Conservation (phyloP, 2,113 vertebrate species). For the Sialia sialis region DNA sequence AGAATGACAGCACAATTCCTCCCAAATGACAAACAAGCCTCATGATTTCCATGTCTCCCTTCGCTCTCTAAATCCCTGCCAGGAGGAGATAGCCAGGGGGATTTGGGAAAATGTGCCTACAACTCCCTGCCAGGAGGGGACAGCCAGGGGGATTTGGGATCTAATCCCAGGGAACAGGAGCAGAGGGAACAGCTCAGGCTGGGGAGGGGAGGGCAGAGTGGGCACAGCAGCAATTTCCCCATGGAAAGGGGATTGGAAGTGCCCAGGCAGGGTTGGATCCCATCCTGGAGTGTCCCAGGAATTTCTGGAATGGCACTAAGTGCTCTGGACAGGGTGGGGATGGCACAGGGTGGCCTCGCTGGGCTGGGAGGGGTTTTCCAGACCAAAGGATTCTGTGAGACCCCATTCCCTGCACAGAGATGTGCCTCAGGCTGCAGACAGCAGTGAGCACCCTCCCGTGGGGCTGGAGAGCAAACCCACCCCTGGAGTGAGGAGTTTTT, state of each 20-base stretch:
- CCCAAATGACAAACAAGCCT: not conserved
- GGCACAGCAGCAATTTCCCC: not conserved
- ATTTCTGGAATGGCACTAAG: not conserved
- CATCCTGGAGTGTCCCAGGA: not conserved
- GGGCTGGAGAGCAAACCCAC: not conserved
- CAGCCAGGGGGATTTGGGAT: not conserved
- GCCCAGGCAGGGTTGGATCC: not conserved
- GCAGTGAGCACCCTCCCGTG: accelerated
- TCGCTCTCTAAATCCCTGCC: not conserved
- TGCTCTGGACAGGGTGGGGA: not conserved
- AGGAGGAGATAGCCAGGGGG: not conserved
- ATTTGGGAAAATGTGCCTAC: no score
- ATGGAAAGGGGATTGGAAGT: not conserved
- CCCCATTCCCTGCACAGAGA: accelerated
- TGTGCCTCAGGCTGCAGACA: accelerated
- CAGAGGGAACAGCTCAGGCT: not conserved
- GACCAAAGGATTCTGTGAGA: not conserved
- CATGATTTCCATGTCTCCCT: accelerated
- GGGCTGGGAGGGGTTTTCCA: not conserved
- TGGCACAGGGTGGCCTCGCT: accelerated
- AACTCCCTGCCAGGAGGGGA: not conserved
- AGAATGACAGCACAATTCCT: not conserved
- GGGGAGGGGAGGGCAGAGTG: not conserved
- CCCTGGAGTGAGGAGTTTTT: not conserved
- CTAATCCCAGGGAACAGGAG: not conserved